A percentile compares a stretch with the other conserved stretches of the same genome.
These are phyloP conservation scores for Monoplex corrugatus DNA, from an alignment of 2,888 invertebrate genomes.

Conservation along the genomic window DNA sequence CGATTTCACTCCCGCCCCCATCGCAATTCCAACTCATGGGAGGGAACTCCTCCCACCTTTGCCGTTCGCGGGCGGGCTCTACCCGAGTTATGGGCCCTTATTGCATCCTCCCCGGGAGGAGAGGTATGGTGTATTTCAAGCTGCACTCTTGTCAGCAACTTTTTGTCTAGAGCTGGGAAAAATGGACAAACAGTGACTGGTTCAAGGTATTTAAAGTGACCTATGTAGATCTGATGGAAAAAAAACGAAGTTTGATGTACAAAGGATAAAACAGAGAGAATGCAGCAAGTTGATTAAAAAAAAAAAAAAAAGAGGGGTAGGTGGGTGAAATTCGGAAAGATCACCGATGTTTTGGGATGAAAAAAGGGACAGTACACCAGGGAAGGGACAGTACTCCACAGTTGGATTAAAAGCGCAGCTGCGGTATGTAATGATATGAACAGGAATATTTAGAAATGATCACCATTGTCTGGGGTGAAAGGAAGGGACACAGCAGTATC, in stretches of 20 bases:
- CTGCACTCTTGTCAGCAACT: no score
- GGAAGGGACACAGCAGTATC: no score
- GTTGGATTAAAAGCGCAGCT: no score
- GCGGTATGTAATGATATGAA: no score
- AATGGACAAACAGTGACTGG: no score
- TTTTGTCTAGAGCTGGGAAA: constrained; percentile 33
- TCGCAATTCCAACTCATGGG: constrained; percentile 36
- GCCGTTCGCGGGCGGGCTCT: constrained; percentile 47
- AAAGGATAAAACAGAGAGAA: not conserved
- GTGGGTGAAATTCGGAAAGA: not conserved
- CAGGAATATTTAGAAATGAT: no score
- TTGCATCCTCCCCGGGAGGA: constrained; percentile 44
- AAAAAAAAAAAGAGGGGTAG: not conserved
- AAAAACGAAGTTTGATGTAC: not conserved
- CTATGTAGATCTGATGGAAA: not conserved
- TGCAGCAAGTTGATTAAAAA: not conserved
- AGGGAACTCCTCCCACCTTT: constrained; percentile 46
- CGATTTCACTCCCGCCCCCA: constrained; percentile 24
- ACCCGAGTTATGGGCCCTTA: constrained; percentile 49
- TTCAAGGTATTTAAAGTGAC: no score
- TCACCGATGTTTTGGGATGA: no score
- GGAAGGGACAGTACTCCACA: no score
- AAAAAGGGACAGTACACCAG: no score
- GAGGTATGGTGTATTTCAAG: no score
- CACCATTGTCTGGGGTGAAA: no score